Conservation (phyloP, 2,113 vertebrate genomes). For the Pteruthius melanotis region DNA sequence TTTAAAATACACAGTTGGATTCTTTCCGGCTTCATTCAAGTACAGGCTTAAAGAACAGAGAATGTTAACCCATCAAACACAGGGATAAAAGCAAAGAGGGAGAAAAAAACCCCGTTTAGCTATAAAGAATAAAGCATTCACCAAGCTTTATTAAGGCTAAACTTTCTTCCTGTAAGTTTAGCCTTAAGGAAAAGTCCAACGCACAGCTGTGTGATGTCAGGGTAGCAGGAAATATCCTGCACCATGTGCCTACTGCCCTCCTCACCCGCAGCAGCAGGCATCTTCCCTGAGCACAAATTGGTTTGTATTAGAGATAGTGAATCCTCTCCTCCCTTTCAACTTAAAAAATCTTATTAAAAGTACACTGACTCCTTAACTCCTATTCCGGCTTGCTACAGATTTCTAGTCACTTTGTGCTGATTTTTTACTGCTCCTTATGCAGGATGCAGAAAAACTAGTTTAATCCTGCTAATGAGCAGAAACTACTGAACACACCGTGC, state of each 20-base stretch:
- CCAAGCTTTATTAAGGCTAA: no score
- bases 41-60: neutral
- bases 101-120: neutral
- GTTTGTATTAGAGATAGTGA: neutral
- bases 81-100: neutral
- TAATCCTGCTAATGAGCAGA: neutral
- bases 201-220: neutral
- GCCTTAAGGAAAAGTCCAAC: neutral
- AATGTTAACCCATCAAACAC: conserved; percentile 2
- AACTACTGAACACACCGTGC: neutral
- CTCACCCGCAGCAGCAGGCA: neutral
- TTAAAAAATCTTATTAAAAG: neutral
- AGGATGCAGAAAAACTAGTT: neutral
- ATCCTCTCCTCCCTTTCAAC: neutral
- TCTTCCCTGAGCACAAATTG: neutral
- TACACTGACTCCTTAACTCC: neutral
- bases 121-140: neutral
- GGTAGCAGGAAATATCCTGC: neutral
- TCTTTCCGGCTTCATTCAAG: neutral
- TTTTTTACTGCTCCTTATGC: neutral
- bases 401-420: neutral
- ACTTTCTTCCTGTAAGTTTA: neutral
- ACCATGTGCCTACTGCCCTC: neutral
- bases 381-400: neutral
- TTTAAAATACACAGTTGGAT: conserved; percentile 26